A percentile compares a stretch with the other conserved stretches of the same genome.
These are phyloP conservation scores for Aspidoscelis tigris DNA, from an alignment of 2,113 vertebrate species.

Conservation along the genomic window DNA sequence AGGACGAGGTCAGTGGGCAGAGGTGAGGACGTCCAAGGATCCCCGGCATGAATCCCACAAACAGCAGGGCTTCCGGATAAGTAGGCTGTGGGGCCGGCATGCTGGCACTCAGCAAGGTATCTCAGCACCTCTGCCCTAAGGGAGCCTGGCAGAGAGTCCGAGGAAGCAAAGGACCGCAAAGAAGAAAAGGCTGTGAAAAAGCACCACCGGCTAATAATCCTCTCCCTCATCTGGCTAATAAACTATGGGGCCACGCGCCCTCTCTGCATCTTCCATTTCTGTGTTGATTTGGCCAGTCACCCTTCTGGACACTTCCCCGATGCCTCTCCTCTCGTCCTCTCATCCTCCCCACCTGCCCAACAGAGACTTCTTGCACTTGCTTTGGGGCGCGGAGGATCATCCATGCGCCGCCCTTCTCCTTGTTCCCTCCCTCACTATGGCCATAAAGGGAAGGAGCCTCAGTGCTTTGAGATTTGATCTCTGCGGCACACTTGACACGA, in stretches of 20 bases:
- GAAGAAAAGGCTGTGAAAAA: rapidly evolving
- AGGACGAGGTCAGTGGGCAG: not conserved
- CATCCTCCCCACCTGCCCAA: not conserved
- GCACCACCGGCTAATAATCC: not conserved
- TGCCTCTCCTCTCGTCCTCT: not conserved
- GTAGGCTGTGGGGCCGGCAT: not conserved
- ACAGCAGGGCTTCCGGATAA: not conserved
- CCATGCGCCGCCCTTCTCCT: rapidly evolving
- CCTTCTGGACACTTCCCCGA: not conserved
- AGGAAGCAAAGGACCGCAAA: rapidly evolving
- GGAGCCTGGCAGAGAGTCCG: not conserved
- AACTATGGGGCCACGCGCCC: not conserved
- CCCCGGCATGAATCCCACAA: not conserved
- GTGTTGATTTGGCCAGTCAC: not conserved
- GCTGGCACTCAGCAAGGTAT: not conserved
- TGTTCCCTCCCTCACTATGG: not conserved
- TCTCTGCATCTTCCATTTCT: not conserved
- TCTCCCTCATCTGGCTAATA: not conserved
- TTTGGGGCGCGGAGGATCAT: slow-evolving; percentile 26
- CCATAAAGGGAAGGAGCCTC: rapidly evolving
- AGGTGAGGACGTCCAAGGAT: not conserved
- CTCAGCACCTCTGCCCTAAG: not conserved
- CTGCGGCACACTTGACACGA: not conserved
- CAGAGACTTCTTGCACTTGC: not conserved
- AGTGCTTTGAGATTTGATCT: not conserved